A percentile compares a stretch with the other conserved stretches of the same genome.
phyloP scores from a whole-genome alignment of 2,113 vertebrate species.

The Trogon surrucura region DNA sequence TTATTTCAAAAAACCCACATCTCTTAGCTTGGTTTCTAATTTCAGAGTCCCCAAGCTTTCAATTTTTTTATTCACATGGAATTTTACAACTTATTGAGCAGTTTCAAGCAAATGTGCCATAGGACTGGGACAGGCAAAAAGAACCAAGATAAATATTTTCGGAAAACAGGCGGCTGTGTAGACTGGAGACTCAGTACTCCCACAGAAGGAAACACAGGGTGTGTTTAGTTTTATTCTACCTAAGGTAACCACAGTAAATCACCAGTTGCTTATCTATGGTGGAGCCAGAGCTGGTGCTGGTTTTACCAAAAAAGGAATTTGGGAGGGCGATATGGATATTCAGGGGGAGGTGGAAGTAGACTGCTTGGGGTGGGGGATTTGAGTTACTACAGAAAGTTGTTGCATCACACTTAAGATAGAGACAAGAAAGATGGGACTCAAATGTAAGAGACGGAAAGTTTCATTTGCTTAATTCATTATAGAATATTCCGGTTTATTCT shows the following conservation, averaged over 20 bases:
- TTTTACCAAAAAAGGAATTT: background rate
- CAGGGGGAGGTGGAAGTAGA: background rate
- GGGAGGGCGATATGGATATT: background rate
- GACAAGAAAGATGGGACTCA: background rate
- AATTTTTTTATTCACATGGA: background rate
- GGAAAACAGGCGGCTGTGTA: background rate
- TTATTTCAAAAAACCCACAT: background rate
- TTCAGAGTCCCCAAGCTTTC: background rate
- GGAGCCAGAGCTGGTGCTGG: background rate
- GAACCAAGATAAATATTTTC: background rate
- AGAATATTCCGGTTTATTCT: background rate
- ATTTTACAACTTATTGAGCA: background rate
- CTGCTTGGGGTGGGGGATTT: background rate
- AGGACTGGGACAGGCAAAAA: background rate
- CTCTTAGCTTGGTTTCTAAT: background rate
- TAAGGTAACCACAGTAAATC: background rate
- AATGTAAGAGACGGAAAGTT: background rate
- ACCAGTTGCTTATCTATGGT: background rate
- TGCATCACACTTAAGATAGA: background rate
- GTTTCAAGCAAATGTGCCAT: background rate
- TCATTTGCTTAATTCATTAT: background rate
- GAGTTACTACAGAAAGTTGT: background rate
- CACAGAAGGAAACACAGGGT: rapidly evolving
- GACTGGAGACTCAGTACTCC: background rate
- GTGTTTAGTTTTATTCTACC: background rate